These are phyloP conservation scores for Anniella stebbinsi DNA, from an alignment of 2,797 vertebrate genomes.

Conservation along the genomic window DNA sequence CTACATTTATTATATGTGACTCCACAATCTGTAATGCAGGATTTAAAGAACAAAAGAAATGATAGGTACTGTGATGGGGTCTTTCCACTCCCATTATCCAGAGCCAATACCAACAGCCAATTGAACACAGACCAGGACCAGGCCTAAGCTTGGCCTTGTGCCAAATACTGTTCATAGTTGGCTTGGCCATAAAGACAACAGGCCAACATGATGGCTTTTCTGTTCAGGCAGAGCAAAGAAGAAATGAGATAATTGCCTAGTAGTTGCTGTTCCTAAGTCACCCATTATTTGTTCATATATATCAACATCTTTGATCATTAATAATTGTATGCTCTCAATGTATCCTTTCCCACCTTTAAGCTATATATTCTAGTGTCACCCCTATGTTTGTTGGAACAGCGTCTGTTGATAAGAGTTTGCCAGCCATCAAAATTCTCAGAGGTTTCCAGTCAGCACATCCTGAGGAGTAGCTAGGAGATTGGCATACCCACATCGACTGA, in stretches of 20 bases:
- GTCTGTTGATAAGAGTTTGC: neutral
- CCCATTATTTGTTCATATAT: neutral
- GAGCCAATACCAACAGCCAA: neutral
- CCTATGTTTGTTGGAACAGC: neutral
- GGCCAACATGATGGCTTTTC: neutral
- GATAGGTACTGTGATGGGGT: neutral
- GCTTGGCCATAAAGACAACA: neutral
- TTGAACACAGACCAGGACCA: neutral
- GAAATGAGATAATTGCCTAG: neutral
- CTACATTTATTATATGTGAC: conserved; percentile 45
- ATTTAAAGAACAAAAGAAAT: conserved; percentile 40
- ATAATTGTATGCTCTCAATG: neutral
- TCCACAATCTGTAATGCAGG: conserved; percentile 37
- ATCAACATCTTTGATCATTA: neutral
- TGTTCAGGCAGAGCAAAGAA: neutral
- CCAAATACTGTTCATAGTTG: neutral
- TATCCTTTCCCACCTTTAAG: neutral
- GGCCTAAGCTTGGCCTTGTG: neutral
- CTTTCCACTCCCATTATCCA: neutral
- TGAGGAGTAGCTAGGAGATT: neutral
- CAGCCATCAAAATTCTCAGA: neutral
- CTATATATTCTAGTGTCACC: neutral
- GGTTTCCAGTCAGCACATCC: neutral
- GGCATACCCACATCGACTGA: neutral
- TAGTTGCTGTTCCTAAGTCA: neutral